Base-by-base conservation (phyloP, 2,888 invertebrate species). In the Poecilus cupreus region DNA sequence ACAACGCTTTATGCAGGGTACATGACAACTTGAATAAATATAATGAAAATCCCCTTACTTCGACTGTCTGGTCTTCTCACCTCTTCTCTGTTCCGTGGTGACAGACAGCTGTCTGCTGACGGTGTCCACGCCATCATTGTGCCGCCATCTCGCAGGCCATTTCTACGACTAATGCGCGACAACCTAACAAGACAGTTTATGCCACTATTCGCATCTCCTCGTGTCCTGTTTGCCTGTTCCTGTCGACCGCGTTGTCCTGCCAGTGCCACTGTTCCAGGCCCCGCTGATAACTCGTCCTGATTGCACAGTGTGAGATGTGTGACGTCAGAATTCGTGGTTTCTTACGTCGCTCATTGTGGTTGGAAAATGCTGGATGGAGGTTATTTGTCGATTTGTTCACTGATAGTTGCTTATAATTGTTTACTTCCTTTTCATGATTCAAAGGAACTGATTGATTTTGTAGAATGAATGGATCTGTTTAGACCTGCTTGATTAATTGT, bases 171-270 rank as follows among this genome's bases (percentile, higher is more conserved):
- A 74, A 43, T 74, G 74, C 49, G 24, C 49, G 37, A 70, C 72
- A 46, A 46, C 20, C 49, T 74, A 74, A 74, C 51, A 74, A 74
- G 74, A 74, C 49, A 74, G 22, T 51, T 51, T 51, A 51, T 74
- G 72, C 72, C 72, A 68, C 39, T 2, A 20, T 54, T 32, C 64
- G 37, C 13, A 18, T 49, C 49, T 49, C 4, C 49, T 16, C 49
- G 49, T 54, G 54, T 54, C 22, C 54, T 54, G 54, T 20, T 49
- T 2, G 49, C 54, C 54, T 22, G 54, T 54, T 54, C 22, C 54
- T 60, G 60, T 60, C 60, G n/a, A 43, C 26, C 26, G 3, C 60
- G 20, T 32, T 32, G 32, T 54, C 54, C 54, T 54, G 20, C 22
- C 54, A 54, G 2, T 22, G 22, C 54, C 22, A 16, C 20, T 68